Percentiles rank a stretch among this genome's conserved stretches.
phyloP scores from a whole-genome alignment of 2,797 vertebrate species.

The Alcedo atthis region DNA sequence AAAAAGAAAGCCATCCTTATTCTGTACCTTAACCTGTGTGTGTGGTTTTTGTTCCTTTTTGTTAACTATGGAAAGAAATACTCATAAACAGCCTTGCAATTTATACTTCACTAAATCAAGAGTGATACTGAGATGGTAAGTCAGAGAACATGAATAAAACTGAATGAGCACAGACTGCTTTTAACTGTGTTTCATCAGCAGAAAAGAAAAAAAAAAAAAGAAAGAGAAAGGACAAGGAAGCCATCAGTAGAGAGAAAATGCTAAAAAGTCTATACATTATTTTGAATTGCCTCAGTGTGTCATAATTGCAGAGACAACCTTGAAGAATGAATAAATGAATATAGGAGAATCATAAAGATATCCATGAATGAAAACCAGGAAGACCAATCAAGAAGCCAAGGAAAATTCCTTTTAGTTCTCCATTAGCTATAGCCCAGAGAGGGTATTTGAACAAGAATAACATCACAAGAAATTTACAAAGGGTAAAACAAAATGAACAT shows the following conservation, averaged over 20 bases:
- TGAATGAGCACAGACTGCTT: background rate
- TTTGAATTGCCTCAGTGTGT: conserved; percentile 74
- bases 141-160: conserved; percentile 24
- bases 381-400: conserved; percentile 61
- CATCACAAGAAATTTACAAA: conserved; percentile 35
- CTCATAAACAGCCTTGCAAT: conserved; percentile 27
- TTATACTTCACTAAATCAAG: conserved; percentile 9
- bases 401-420: conserved; percentile 44
- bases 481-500: background rate
- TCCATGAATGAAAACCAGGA: conserved; percentile 66
- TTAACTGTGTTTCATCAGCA: conserved; percentile 8
- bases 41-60: conserved; percentile 25
- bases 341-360: conserved; percentile 69
- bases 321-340: conserved; percentile 73
- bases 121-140: conserved; percentile 4
- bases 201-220: background rate
- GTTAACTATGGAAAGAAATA: conserved; percentile 20
- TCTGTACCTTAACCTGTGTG: background rate
- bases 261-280: conserved; percentile 77
- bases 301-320: conserved; percentile 76
- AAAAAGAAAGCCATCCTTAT: background rate
- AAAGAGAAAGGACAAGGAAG: conserved; percentile 72
- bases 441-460: conserved; percentile 55
- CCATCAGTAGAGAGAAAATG: conserved; percentile 73
- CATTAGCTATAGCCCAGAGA: conserved; percentile 47